Evolutionary conservation across 2,888 invertebrate species (phyloP), one percentile per base, ranked within the genome.

Genomic region (Lithophane socia): DNA sequence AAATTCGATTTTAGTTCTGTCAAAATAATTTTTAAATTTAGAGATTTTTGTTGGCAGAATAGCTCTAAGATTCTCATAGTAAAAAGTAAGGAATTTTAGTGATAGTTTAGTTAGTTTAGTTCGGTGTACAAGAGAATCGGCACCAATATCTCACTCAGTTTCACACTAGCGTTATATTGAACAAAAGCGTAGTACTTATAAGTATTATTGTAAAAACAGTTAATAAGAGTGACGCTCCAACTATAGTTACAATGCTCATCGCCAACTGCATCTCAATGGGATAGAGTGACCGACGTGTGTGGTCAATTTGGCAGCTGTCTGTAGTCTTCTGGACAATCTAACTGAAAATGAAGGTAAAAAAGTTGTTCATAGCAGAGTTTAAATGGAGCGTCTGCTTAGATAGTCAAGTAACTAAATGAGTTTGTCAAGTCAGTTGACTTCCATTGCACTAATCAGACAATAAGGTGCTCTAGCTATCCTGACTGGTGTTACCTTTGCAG

Each of bases 261-360:
- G 56, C 37, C 24, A 56, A 65, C 13, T n/a, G 12, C n/a, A 24
- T 24, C 63, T 44, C 37, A 58, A 56, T 21, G 37, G 18, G 58
- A 65, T 24, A 47, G 12, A 69, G 3, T 54, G 24, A 37, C 52
- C 75, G 8, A 58, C 66, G 75, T 73, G 80, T 83, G 83, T 83
- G 80, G 83, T 80, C 70, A 73, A 42, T 64, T 75, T 54, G 29
- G 52, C 54, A 73, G 54, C 29, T 44, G 37, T 68, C 49, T 21
- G 24, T 13, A 58, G 9, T 21, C n/a, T 44, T 37, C n/a, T 21
- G 44, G 3, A 24, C 21, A 24, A 4, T 47, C 42, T 37, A 60
- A 3, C 61, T 44, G 3, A 3, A 73, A 73, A 2, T 3, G 61
- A 73, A 61, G 16, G 21, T 58, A 63, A 21, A 29, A 8, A 29